Evolutionary conservation across 2,113 vertebrate genomes (phyloP).

Genomic region (Baryphthengus martii): DNA sequence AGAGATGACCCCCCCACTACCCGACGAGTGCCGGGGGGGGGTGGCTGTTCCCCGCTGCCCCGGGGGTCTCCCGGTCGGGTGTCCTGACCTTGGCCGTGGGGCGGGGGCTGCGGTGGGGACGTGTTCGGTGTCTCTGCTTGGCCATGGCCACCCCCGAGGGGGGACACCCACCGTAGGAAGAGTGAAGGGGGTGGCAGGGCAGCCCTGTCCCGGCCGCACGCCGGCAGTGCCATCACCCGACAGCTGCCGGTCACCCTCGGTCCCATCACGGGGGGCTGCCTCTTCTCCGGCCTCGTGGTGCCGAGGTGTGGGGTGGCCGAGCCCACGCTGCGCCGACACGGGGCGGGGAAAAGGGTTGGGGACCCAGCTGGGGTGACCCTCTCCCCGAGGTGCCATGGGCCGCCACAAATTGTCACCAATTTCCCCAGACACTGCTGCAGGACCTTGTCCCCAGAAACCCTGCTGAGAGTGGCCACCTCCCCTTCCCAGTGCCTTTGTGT

Average conservation of each 20-base stretch:
- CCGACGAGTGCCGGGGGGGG: neutral
- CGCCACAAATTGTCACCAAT: neutral
- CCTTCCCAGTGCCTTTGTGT: neutral
- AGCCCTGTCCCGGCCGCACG: neutral
- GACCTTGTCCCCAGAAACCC: neutral
- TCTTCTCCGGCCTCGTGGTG: neutral
- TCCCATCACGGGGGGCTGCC: neutral
- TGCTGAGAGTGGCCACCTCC: neutral
- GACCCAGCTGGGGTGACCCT: neutral
- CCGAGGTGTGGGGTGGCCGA: neutral
- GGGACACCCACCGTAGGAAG: neutral
- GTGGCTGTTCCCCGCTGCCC: neutral
- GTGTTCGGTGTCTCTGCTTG: neutral
- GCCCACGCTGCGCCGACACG: too few species aligned
- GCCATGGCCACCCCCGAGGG: neutral
- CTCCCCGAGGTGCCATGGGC: neutral
- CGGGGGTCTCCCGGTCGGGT: neutral
- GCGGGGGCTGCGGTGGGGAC: neutral
- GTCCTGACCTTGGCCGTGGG: conserved; percentile 19
- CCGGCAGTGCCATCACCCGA: neutral
- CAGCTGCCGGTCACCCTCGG: neutral
- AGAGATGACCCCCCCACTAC: neutral
- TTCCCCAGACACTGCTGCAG: neutral
- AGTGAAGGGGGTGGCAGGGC: neutral
- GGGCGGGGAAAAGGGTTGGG: neutral